A percentile compares a stretch with the other conserved stretches of the same genome.
These are phyloP conservation scores for Metaphire vulgaris DNA, from an alignment of 1,140 invertebrate species.

Conservation along the genomic window DNA sequence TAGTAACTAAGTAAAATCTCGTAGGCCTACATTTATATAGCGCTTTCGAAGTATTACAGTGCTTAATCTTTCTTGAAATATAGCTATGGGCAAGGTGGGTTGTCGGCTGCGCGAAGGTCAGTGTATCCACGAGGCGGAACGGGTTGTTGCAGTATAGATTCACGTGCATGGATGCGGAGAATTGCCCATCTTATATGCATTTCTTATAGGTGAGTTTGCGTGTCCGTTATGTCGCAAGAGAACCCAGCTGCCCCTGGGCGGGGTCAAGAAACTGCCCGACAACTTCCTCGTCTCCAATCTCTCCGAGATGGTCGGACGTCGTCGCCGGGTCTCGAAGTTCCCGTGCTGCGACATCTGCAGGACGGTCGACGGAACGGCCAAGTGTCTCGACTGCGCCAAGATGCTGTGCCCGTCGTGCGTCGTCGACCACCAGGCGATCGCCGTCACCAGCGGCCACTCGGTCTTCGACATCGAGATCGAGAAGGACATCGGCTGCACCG, in stretches of 20 bases:
- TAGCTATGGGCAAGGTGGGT: too few species aligned
- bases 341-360: conserved; percentile 53
- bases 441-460: conserved; percentile 50
- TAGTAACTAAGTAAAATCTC: too few species aligned
- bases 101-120: not conserved
- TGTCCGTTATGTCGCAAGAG: conserved; percentile 53
- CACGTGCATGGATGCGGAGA: not conserved
- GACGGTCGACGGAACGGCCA: conserved; percentile 40
- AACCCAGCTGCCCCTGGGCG: conserved; percentile 51
- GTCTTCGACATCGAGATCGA: conserved; percentile 54
- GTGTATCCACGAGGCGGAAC: not conserved
- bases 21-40: too few species aligned
- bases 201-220: conserved; percentile 47
- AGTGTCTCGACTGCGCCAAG: conserved; percentile 54
- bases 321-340: conserved; percentile 47
- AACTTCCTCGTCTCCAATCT: conserved; percentile 53
- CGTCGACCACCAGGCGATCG: conserved; percentile 49
- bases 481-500: conserved; percentile 53
- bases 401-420: conserved; percentile 52
- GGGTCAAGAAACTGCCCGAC: conserved; percentile 53
- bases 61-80: not conserved
- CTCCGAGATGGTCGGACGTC: conserved; percentile 45
- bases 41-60: too few species aligned
- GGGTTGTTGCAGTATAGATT: not conserved
- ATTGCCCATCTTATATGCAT: not conserved